Evolutionary conservation across 2,797 vertebrate genomes (phyloP), one percentile per base, ranked within the genome.

Genomic region (Bufotes viridis): DNA sequence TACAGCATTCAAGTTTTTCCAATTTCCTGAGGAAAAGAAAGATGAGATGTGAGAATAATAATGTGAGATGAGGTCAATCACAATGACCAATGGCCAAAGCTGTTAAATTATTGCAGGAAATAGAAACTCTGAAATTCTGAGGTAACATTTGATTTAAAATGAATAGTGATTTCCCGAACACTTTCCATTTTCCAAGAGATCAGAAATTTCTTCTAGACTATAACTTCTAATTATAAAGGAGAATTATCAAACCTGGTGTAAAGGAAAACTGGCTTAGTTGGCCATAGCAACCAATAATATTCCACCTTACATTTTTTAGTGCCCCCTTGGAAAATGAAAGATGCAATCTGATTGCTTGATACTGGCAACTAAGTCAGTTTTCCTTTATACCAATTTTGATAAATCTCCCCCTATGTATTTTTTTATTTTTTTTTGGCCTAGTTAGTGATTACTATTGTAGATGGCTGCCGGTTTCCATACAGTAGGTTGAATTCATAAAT

Each of bases 1-100:
- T 85, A 49, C 15, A 63, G 60, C 63, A 29, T 85, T 85, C 67
- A 78, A 78, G 60, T 78, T 85, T 83, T 85, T 65, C 74, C 74
- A 85, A 85, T 85, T 85, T 85, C 72, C 74, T 53, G 14, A 78
- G 49, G 60, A 78, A 81, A 65, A 55, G 15, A 85, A 78, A 26
- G 34, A 63, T 34, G 22, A 75, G 22, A 78, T 78, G 42, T 29
- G 24, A 55, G 11, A 29, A 18, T 57, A 78, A 85, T 51, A 78
- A 78, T 65, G 3, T 85, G 74, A 78, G 34, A 78, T 22, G n/a
- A 78, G 83, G 72, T 76, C 72, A 85, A 63, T 26, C 72, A 65
- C 60, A 78, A 55, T 29, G 74, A 49, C 57, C 72, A 63, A 17
- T 18, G 18, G 12, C 60, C 22, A 55, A 78, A 61, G 42, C 42